Base-by-base conservation (phyloP, 1,140 invertebrate species). In the Cecropterus lyciades region DNA sequence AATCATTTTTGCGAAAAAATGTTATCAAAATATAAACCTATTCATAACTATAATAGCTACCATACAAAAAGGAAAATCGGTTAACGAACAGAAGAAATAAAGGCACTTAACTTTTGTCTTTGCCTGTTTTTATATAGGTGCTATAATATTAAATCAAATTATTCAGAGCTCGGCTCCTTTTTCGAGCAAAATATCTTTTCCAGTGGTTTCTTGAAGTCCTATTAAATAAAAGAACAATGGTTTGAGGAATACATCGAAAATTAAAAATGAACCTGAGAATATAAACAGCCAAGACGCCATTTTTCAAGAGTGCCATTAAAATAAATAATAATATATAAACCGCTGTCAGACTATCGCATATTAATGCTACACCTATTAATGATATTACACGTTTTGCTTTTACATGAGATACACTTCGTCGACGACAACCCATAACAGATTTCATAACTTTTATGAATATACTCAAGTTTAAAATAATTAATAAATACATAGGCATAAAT, bases 241-340 rank as follows among this genome's bases (percentile, higher is more conserved):
- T 52, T 15, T 52, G 49, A 30, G 27, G 14, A 30, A 52, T 17
- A 15, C 30, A 7, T 8, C 49, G 20, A 33, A 14, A 52, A 30
- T 13, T 27, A 52, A 52, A 52, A 14, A 30, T 7, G 1, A 30
- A 30, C 14, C 11, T 11, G 8, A 52, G 5, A 43, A 14, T 0
- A 43, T 43, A 3, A 1, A 14, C 0, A 10, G 9, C 10, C 1
- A 37, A 30, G 7, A 7, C 0, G 1, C 11, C 1, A 11, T 37
- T 37, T 1, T 37, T 7, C 65, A 65, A 48, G 56, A 69, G 65
- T 56, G 59, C 33, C 30, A 69, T 45, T 30, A 57, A 27, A 11
- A 57, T 37, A 37, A 11, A 37, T 24, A 30, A 43, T 3, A 66
- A 30, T 48, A 66, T 17, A 37, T 37, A 60, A 5, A 16, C 13